Evolutionary conservation across 2,888 invertebrate genomes (phyloP), one percentile per base, ranked within the genome.

Genomic region (Drosophila formosana): DNA sequence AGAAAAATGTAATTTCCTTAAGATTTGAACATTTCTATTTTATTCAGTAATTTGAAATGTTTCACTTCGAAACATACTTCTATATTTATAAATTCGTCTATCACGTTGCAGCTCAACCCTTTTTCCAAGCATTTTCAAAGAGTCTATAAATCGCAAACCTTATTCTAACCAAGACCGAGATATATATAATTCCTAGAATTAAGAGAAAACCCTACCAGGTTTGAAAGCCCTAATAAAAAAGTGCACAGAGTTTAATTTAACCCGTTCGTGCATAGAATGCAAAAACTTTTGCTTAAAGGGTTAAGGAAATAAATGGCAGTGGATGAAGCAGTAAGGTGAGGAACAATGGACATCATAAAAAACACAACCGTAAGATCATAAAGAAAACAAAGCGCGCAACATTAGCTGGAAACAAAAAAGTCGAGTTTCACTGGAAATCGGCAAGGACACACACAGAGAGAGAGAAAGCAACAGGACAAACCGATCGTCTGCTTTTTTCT

Each of bases 311-410:
- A n/a, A 4, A 37, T 37, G 30, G 34, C 6, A 25, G 41, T 18
- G 26, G 39, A 9, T 53, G 52, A 83, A 52, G 45, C 25, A 47
- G 41, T 74, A 61, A 69, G 69, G 58, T 62, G 56, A 51, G 49
- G 39, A 58, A 88, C 86, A 83, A 83, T 60, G 66, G 41, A 49
- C 6, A 46, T 46, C 87, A 75, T 88, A 83, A 83, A 83, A 88
- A 88, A 88, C 73, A 78, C 80, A 86, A 83, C 78, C 83, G 68
- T 82, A 45, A 51, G 60, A 70, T 78, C 85, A 80, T 88, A 83
- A 83, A 83, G 64, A 86, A 70, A 23, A 83, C 87, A 83, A 83
- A 62, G 81, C 51, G 46, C 37, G 50, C 68, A 66, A 72, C 89
- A 83, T 88, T 86, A 88, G 80, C 30, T 80, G 71, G 69, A 80